These are phyloP conservation scores for Pachydiplax longipennis DNA, from an alignment of 2,888 invertebrate genomes.

Conservation along the genomic window DNA sequence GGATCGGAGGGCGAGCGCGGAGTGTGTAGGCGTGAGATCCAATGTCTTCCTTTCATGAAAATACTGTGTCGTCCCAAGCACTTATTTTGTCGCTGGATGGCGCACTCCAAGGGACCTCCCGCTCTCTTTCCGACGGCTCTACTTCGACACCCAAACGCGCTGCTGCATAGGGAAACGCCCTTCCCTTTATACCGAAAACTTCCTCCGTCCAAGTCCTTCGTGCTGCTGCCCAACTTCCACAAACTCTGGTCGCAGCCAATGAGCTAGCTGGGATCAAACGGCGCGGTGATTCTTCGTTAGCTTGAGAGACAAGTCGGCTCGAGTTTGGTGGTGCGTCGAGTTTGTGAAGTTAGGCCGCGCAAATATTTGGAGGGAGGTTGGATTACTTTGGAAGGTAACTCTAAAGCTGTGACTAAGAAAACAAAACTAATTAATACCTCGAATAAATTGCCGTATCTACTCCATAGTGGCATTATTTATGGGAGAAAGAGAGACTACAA, in stretches of 20 bases:
- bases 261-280: neutral
- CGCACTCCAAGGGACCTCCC: neutral
- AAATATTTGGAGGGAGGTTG: slow-evolving; percentile 24
- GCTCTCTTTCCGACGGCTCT: neutral
- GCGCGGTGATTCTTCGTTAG: neutral
- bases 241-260: neutral
- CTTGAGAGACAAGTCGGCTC: neutral
- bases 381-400: neutral
- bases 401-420: neutral
- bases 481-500: no score
- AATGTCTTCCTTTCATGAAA: neutral
- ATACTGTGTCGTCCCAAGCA: neutral
- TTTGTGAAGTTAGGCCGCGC: neutral
- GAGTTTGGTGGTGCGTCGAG: neutral
- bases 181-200: neutral
- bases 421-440: neutral
- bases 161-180: neutral
- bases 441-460: neutral
- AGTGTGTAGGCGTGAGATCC: neutral
- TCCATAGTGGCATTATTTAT: no score
- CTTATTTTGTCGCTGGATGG: neutral
- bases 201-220: neutral
- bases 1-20: neutral
- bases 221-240: neutral
- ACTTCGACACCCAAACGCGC: neutral